A percentile compares a stretch with the other conserved stretches of the same genome.
Conservation (phyloP, 1,140 invertebrate species). For the Dreissena rostriformis region DNA sequence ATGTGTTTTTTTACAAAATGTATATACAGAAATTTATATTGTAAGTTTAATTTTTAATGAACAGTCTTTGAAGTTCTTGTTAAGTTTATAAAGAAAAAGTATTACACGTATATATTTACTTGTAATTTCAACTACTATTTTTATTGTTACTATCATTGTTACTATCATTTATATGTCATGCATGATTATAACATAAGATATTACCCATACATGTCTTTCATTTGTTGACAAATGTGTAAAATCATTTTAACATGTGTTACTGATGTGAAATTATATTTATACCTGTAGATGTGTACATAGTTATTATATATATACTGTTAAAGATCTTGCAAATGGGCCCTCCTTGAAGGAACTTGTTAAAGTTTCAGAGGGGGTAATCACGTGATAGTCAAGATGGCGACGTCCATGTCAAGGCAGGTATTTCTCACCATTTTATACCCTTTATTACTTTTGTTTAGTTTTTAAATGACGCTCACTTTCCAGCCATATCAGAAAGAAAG, state of each 20-base stretch:
- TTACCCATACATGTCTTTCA: slow-evolving; percentile 7
- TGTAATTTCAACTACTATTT: not conserved
- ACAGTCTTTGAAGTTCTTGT: not conserved
- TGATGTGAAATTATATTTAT: slow-evolving; percentile 8
- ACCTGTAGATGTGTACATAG: slow-evolving; percentile 1
- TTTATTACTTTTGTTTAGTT: not conserved
- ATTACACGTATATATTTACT: not conserved
- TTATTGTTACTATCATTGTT: not conserved
- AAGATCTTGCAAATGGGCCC: not conserved
- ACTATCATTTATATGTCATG: too few species aligned
- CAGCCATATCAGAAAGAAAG: too few species aligned
- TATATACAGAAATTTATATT: not conserved
- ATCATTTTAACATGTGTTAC: not conserved
- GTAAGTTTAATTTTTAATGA: not conserved
- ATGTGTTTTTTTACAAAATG: not conserved
- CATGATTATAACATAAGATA: not conserved
- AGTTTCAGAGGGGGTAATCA: not conserved
- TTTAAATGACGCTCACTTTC: not conserved
- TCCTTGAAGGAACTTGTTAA: not conserved
- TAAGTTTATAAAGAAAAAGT: not conserved
- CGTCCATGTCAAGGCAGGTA: too few species aligned
- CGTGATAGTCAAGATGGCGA: too few species aligned
- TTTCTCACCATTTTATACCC: not conserved
- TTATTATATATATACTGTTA: not conserved
- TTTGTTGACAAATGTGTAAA: slow-evolving; percentile 13